These are phyloP conservation scores for Diglossa cyanea DNA, from an alignment of 2,797 vertebrate genomes.

Conservation along the genomic window DNA sequence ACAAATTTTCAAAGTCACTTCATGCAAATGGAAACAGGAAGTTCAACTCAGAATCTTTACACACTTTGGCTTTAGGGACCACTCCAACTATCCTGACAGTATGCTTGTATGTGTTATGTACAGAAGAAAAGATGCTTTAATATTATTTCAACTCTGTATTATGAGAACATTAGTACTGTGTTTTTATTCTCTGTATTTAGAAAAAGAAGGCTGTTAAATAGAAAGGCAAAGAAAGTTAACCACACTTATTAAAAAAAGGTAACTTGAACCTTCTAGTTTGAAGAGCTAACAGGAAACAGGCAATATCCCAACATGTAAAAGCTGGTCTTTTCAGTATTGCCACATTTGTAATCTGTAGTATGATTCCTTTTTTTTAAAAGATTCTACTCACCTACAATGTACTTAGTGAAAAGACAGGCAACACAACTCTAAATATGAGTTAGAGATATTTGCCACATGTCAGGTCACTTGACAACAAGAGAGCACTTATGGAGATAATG, in stretches of 20 bases:
- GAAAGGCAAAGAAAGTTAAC: not conserved
- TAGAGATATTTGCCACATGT: not conserved
- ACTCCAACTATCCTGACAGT: not conserved
- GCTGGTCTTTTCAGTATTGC: not conserved
- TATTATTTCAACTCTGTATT: not conserved
- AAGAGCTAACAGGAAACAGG: not conserved
- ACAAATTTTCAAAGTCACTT: not conserved
- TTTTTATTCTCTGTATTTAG: not conserved
- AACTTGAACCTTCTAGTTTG: not conserved
- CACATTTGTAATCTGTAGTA: not conserved
- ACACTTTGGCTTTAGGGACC: not conserved
- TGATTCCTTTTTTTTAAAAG: not conserved
- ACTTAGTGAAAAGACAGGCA: not conserved
- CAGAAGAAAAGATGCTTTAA: not conserved
- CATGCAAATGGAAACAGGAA: not conserved
- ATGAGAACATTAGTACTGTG: not conserved
- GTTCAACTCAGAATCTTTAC: not conserved
- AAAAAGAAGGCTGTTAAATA: not conserved
- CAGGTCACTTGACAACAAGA: not conserved
- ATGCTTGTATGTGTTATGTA: rapidly evolving
- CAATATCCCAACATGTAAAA: not conserved
- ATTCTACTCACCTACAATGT: not conserved
- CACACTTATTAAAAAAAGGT: not conserved
- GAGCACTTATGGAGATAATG: not conserved
- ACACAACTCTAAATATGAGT: not conserved